Evolutionary conservation across 2,888 invertebrate genomes (phyloP), one percentile per base, ranked within the genome.

Genomic region (Megastigmus dorsalis): DNA sequence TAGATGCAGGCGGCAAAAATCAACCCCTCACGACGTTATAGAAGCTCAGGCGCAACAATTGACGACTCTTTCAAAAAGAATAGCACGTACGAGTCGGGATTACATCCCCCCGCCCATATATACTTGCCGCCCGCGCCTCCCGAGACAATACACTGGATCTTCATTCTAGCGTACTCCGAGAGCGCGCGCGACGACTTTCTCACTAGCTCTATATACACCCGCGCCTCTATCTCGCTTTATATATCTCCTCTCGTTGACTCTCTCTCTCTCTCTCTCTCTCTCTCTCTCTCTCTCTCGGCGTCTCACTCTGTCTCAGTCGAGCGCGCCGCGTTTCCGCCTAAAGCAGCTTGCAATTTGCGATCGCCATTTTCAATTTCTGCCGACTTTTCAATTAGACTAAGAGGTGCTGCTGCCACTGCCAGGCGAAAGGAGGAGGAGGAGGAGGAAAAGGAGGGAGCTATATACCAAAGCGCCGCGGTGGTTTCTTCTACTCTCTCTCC

Each of bases 361-460:
- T 88, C 86, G 84, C 87, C 86, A 87, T 87, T 88, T 88, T 87
- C 88, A 88, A 88, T 88, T 88, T 87, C 86, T 84, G 84, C 84
- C 87, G 86, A 86, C 87, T 87, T 88, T 87, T 87, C 88, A 88
- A 88, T 87, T 88, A 87, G 88, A 87, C 88, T 87, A 88, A 88
- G 86, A 87, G 87, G 87, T 83, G 85, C 84, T 80, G 83, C 78
- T 80, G 73, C 73, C 54, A 65, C 77, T 75, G 79, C n/a, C 78
- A 73, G 78, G 77, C 78, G 63, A 55, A 7, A 33, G 36, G 20
- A 20, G n/a, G 66, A 18, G 41, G 15, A n/a, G 54, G 7, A 4
- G 20, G 18, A 4, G 3, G 2, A n/a, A 15, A 6, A 7, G 9
- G 18, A 2, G 48, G 33, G 6, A 26, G 33, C 30, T 63, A 18